A percentile compares a stretch with the other conserved stretches of the same genome.
Evolutionary conservation across 1,140 invertebrate species (phyloP).

Genomic region (Drosophila quadrilineata): DNA sequence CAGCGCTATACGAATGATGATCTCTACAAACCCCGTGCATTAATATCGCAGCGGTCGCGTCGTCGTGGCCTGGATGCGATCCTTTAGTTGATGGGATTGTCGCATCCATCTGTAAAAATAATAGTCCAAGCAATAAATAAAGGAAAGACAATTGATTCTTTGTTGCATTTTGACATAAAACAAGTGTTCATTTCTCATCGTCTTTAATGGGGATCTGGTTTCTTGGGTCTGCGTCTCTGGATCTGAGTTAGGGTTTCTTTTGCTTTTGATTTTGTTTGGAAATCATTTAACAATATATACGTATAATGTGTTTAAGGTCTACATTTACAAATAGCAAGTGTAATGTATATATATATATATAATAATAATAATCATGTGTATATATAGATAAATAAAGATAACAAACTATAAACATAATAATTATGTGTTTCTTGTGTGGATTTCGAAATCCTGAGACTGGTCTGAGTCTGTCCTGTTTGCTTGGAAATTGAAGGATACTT

Average conservation of each 20-base stretch:
- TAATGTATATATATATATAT: slow-evolving; percentile 43
- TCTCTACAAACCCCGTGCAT: slow-evolving; percentile 86
- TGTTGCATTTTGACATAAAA: slow-evolving; percentile 59
- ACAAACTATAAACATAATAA: slow-evolving; percentile 64
- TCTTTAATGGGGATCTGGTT: slow-evolving; percentile 47
- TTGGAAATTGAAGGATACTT: neutral
- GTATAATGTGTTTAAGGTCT: slow-evolving; percentile 34
- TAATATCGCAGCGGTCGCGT: slow-evolving; percentile 78
- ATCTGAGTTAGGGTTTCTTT: slow-evolving; percentile 21
- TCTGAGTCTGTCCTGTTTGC: slow-evolving; percentile 2
- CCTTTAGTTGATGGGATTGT: slow-evolving; percentile 36
- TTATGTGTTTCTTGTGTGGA: slow-evolving; percentile 30
- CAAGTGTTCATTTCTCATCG: slow-evolving; percentile 27
- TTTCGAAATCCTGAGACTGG: too few species aligned
- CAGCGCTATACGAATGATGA: slow-evolving; percentile 86
- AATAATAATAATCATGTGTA: slow-evolving; percentile 22
- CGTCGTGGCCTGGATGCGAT: slow-evolving; percentile 69
- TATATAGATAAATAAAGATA: slow-evolving; percentile 68
- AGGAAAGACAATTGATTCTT: slow-evolving; percentile 60
- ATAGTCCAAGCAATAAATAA: slow-evolving; percentile 45
- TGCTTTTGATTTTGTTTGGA: slow-evolving; percentile 28
- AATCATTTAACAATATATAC: slow-evolving; percentile 65
- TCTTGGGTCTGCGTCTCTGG: slow-evolving; percentile 10
- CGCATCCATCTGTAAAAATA: slow-evolving; percentile 9
- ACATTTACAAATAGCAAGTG: slow-evolving; percentile 57